Evolutionary conservation across 2,797 vertebrate genomes (phyloP), one percentile per base, ranked within the genome.

Genomic region (Liparis tanakae): DNA sequence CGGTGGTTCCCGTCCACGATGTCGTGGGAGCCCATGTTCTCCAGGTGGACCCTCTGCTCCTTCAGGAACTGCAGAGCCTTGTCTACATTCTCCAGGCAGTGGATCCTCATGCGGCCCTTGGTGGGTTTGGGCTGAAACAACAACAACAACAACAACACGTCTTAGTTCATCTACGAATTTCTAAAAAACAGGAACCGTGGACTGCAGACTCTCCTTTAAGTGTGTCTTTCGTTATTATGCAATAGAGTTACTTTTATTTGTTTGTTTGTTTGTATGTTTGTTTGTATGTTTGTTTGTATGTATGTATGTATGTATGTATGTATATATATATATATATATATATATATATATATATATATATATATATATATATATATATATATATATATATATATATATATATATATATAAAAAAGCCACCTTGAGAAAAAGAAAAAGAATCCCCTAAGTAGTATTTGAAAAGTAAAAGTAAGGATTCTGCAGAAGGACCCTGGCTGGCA

Each of bases 1-100:
- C 98, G 95, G 93, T 99, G 98, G 93, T 99, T 99, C 20, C 98
- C 97, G 73, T 99, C 98, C 14, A 99, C 98, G 12, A 99, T 99
- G 92, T 99, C 97, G 10, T 99, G 98, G 55, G 97, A 99, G 34
- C 98, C 98, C 97, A 99, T 98, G 94, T 99, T 99, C 90, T 99
- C 98, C 76, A 99, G 95, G 87, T 99, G 98, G 18, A 99, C 98
- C 80, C 97, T 87, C 79, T 99, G 98, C 87, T 99, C 98, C 89
- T 99, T 99, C 71, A 99, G 95, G 93, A 99, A 99, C 93, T 98
- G 97, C 48, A 99, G 96, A 5, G 97, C 96, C 70, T 98, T 98
- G 91, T 98, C 97, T 82, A 98, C 97, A 0, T 98, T 98, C 87
- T 98, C 97, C 93, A 98, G 91, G 2, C 95, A 97, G 88, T 98